Base-by-base conservation (phyloP, 2,888 invertebrate species). In the Portevinia maculata region DNA sequence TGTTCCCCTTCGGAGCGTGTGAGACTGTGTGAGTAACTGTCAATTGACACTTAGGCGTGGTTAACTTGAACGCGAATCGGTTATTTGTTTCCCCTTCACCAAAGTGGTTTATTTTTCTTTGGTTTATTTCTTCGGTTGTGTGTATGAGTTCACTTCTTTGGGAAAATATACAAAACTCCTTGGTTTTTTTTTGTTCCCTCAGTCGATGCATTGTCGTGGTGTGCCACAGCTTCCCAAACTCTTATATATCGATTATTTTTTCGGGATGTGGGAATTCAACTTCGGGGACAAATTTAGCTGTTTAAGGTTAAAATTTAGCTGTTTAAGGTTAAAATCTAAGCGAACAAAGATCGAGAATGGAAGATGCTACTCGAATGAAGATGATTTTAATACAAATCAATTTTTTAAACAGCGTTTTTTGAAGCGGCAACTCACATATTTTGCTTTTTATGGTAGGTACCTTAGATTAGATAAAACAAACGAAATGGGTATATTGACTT, bases 221-320 rank as follows among this genome's bases (percentile, higher is more conserved):
- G 17, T 3, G 28, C 21, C 71, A 78, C 48, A 62, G 78, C 83
- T 62, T 62, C 83, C 62, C 78, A 83, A 83, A 83, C 78, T 57
- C 5, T 3, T 8, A 15, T 17, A 28, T 78, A 83, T 83, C 83
- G 83, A 83, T 83, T 76, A 39, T 83, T 83, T 73, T 75, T 71
- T 67, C 41, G 34, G 76, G 50, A 67, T 52, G 37, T 73, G 41
- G 39, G 17, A 71, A 60, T 60, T 41, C 15, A 50, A 67, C 71
- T 73, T 53, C 13, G 71, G 34, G 55, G 62, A 57, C 71, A 78
- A 71, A 67, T 83, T 60, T 71, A 76, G 65, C 44, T 64, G 67
- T 83, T 83, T 83, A 83, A 83, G 83, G 83, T 78, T 78, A 78
- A 67, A 78, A 78, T 71, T 83, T 41, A 71, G 73, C 62, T 21